Conservation (phyloP, 2,113 vertebrate genomes). For the Gymnarchus niloticus region DNA sequence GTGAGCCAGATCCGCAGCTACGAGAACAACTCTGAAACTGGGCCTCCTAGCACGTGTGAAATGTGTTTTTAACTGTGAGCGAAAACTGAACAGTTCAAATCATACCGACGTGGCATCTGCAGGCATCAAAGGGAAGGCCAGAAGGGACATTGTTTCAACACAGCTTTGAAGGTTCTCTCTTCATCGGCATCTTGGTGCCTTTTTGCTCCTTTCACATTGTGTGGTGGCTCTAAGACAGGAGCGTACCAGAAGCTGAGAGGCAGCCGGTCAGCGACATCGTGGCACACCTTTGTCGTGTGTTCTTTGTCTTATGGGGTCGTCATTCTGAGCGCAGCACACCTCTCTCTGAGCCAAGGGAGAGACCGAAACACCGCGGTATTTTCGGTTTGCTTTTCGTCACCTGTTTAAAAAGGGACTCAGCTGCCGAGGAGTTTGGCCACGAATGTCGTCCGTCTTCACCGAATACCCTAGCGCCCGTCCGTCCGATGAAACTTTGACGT, state of each 20-base stretch:
- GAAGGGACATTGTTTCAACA: constrained; percentile 42
- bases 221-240: constrained; percentile 41
- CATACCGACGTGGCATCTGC: constrained; percentile 18
- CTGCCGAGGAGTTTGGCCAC: neutral
- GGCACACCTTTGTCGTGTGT: constrained; percentile 39
- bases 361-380: neutral
- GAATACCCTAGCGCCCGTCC: neutral
- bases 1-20: neutral
- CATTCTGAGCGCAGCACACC: neutral
- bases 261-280: constrained; percentile 37
- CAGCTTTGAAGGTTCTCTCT: constrained; percentile 65
- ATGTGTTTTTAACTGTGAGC: neutral
- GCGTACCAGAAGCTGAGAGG: constrained; percentile 27
- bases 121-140: constrained; percentile 55
- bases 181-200: constrained; percentile 53
- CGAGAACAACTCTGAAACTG: neutral
- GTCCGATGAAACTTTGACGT: neutral
- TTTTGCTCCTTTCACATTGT: constrained; percentile 43
- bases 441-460: neutral
- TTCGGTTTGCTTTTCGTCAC: neutral
- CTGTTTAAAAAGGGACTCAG: neutral
- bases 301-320: neutral
- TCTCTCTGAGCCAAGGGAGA: neutral
- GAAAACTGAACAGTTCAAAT: neutral
- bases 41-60: neutral